Percentiles rank a stretch among this genome's conserved stretches.
These are phyloP conservation scores for Sylvicapra grimmia DNA, from an alignment of 2,113 vertebrate species.

Conservation along the genomic window DNA sequence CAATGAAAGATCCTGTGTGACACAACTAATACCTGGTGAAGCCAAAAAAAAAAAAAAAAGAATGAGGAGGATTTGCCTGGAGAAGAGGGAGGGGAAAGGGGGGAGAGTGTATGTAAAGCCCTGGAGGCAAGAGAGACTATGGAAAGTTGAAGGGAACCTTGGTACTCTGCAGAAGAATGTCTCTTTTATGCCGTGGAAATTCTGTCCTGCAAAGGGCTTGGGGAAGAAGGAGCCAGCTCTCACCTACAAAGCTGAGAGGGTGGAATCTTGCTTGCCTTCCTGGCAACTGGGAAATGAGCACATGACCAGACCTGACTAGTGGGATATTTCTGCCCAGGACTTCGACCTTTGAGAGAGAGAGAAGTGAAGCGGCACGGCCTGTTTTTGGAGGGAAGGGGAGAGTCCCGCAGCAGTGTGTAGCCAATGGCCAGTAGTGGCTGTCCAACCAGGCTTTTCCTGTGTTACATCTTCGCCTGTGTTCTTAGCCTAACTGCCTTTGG, in stretches of 20 bases:
- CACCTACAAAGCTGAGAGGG: neutral
- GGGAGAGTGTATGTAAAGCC: neutral
- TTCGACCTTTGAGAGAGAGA: conserved; percentile 11
- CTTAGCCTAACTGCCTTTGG: neutral
- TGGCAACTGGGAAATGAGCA: neutral
- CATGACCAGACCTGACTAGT: neutral
- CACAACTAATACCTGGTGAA: neutral
- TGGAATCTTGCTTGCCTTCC: neutral
- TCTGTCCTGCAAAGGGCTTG: neutral
- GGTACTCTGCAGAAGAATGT: neutral
- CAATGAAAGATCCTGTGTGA: neutral
- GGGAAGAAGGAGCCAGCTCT: neutral
- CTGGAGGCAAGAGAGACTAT: neutral
- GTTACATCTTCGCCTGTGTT: neutral
- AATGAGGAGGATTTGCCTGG: neutral
- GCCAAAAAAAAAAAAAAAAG: neutral
- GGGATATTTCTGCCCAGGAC: neutral
- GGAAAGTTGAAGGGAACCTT: neutral
- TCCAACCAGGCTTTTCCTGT: neutral
- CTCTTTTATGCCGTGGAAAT: neutral
- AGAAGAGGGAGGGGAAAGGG: neutral
- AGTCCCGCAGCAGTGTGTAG: neutral
- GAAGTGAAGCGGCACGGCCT: neutral
- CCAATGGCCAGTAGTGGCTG: neutral
- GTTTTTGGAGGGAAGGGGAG: neutral